phyloP scores from a whole-genome alignment of 2,113 vertebrate species.

The Ciconia stormi region DNA sequence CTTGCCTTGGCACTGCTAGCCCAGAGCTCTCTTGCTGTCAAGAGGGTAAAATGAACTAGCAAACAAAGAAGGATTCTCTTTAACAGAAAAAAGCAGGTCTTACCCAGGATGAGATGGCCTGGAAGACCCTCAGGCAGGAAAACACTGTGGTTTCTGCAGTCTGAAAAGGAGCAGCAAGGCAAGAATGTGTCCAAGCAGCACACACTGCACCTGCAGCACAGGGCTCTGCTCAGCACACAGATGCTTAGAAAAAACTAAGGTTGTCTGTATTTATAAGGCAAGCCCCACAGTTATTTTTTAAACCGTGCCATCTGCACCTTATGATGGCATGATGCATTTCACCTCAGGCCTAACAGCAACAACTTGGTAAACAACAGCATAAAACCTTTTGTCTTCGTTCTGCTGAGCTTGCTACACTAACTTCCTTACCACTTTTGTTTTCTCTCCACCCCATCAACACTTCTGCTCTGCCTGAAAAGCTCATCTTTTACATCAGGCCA shows the following conservation, averaged over 20 bases:
- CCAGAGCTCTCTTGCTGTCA: background rate
- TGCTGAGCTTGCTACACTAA: background rate
- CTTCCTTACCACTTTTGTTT: background rate
- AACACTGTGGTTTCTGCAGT: no score
- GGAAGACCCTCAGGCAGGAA: background rate
- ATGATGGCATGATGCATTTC: background rate
- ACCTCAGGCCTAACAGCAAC: background rate
- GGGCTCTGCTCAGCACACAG: background rate
- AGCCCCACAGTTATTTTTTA: background rate
- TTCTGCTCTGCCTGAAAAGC: background rate
- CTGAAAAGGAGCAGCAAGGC: background rate
- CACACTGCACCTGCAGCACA: background rate
- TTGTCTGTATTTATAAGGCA: background rate
- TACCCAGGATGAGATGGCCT: background rate
- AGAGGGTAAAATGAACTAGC: background rate
- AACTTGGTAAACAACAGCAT: background rate
- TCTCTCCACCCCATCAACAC: background rate
- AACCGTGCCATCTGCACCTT: background rate
- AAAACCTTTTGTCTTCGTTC: background rate
- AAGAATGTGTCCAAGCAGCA: background rate
- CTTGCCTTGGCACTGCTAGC: background rate
- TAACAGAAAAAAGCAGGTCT: background rate
- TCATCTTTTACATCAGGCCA: background rate
- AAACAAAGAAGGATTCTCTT: background rate
- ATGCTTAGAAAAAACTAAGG: background rate